Conservation (phyloP, 1,140 invertebrate species). For the Drosophila triauraria region DNA sequence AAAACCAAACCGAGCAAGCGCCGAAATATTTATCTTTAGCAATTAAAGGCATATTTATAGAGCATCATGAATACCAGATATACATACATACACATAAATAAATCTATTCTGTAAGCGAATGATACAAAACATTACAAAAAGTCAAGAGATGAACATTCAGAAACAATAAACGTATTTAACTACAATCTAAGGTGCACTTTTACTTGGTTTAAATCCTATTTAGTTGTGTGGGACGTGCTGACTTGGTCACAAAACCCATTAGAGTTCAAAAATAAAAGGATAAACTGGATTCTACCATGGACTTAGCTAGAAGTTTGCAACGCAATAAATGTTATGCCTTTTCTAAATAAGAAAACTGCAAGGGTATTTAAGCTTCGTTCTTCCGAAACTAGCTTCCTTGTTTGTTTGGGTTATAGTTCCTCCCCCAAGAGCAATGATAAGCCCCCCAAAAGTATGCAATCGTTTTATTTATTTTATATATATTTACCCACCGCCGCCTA, state of each 20-base stretch:
- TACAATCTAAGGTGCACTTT: slow-evolving; percentile 31
- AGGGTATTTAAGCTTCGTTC: too few species aligned
- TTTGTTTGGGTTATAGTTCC: neutral
- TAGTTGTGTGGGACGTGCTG: too few species aligned
- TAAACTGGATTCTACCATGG: neutral
- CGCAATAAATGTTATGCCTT: too few species aligned
- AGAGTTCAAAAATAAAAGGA: too few species aligned
- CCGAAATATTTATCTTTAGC: slow-evolving; percentile 83
- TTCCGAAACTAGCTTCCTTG: too few species aligned
- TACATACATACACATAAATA: slow-evolving; percentile 67
- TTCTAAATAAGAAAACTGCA: too few species aligned
- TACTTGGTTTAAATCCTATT: neutral
- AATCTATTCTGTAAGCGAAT: slow-evolving; percentile 75
- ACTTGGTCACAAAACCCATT: too few species aligned
- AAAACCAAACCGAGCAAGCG: slow-evolving; percentile 73
- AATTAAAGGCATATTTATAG: slow-evolving; percentile 82
- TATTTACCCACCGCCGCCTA: slow-evolving; percentile 2
- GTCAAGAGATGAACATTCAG: slow-evolving; percentile 68
- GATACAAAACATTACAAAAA: slow-evolving; percentile 63
- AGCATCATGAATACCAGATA: slow-evolving; percentile 76
- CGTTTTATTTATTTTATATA: neutral
- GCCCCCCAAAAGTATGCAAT: slow-evolving; percentile 17
- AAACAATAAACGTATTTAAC: slow-evolving; percentile 81
- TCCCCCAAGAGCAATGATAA: neutral
- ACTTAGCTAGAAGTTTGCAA: too few species aligned